A percentile compares a stretch with the other conserved stretches of the same genome.
These are phyloP conservation scores for Littorina saxatilis DNA, from an alignment of 1,140 invertebrate genomes.

Conservation along the genomic window DNA sequence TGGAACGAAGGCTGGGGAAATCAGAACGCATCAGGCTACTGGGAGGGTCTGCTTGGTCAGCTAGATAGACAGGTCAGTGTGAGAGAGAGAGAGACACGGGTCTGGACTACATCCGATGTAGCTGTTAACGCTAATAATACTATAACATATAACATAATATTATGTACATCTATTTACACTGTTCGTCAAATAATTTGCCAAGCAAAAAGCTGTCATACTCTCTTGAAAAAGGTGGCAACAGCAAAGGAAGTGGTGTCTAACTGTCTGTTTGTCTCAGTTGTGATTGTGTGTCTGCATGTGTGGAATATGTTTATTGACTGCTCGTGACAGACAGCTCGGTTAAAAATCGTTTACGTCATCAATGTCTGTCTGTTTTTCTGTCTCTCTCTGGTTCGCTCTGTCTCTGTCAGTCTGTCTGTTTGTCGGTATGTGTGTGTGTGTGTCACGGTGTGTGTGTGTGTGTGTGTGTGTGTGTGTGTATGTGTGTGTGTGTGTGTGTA, in stretches of 20 bases:
- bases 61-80: constrained; percentile 30
- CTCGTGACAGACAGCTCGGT: background rate
- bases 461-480: background rate
- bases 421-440: background rate
- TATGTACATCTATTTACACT: too few relatives aligned
- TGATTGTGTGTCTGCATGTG: too few relatives aligned
- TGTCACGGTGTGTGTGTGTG: background rate
- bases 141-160: too few relatives aligned
- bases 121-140: too few relatives aligned
- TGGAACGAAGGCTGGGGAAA: constrained; percentile 35
- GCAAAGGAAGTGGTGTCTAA: too few relatives aligned
- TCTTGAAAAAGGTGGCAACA: too few relatives aligned
- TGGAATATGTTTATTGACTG: too few relatives aligned
- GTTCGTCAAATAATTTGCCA: too few relatives aligned
- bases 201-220: too few relatives aligned
- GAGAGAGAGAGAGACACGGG: too few relatives aligned
- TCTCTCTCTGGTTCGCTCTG: background rate
- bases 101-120: too few relatives aligned
- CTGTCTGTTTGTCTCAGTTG: background rate
- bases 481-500: background rate
- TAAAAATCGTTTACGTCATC: background rate
- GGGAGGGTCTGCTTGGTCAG: constrained; percentile 38
- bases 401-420: background rate
- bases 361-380: background rate
- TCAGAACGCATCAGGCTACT: constrained; percentile 9